Percentiles rank a stretch among this genome's conserved stretches.
Evolutionary conservation across 2,797 vertebrate species (phyloP).

Genomic region (Simalia tracyae): DNA sequence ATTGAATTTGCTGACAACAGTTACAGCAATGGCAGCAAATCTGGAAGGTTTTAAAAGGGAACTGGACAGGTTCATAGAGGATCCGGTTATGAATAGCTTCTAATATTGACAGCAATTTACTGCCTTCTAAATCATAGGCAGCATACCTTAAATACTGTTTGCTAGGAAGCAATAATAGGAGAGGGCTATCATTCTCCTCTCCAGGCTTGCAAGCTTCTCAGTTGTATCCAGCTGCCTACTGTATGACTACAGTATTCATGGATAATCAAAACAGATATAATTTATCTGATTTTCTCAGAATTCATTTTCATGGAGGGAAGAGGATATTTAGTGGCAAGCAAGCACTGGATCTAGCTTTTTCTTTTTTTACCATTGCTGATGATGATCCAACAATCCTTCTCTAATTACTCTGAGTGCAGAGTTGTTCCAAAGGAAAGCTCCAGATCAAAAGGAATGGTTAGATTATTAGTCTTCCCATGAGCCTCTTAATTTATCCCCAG

Average conservation of each 20-base stretch:
- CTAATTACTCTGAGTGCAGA: neutral
- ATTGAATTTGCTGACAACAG: neutral
- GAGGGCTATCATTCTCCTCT: neutral
- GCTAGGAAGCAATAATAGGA: neutral
- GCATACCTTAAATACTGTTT: neutral
- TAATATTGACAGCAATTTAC: neutral
- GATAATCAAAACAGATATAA: neutral
- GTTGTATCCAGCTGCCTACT: neutral
- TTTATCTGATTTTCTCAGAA: neutral
- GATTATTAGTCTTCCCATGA: neutral
- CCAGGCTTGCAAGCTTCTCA: neutral
- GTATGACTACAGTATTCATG: neutral
- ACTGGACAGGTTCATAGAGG: neutral
- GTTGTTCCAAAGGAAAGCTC: neutral
- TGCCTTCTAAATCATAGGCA: neutral
- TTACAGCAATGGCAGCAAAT: neutral
- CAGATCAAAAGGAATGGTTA: neutral
- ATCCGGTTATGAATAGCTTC: neutral
- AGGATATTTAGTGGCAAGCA: neutral
- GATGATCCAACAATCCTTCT: neutral
- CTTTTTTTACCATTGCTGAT: neutral
- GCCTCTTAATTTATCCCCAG: neutral
- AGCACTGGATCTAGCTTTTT: neutral
- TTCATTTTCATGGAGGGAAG: neutral
- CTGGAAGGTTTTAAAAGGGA: neutral